Conservation (phyloP, 2,113 vertebrate species). For the Prunella fulvescens region DNA sequence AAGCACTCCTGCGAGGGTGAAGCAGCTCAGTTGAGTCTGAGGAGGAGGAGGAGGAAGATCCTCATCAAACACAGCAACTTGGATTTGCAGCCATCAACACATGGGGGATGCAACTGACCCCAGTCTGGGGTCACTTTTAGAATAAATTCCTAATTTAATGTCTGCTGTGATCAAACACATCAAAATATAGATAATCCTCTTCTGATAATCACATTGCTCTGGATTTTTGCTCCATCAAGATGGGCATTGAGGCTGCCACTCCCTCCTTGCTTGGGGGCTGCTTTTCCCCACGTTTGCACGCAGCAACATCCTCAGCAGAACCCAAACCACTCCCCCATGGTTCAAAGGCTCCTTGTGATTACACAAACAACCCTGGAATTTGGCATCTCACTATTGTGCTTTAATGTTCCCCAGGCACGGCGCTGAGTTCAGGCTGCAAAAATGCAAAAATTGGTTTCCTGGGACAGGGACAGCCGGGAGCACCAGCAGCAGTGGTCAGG, state of each 20-base stretch:
- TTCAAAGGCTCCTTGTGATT: constrained; percentile 49
- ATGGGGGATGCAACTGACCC: accelerated
- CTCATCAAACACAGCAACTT: background rate
- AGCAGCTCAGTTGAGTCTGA: background rate
- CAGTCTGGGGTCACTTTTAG: background rate
- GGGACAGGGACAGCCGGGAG: background rate
- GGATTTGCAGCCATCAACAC: background rate
- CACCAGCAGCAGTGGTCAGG: background rate
- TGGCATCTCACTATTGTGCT: background rate
- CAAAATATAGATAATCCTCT: background rate
- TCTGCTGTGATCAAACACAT: background rate
- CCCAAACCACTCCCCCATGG: background rate
- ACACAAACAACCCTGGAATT: constrained; percentile 37
- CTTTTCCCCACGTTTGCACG: accelerated
- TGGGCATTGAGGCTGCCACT: accelerated
- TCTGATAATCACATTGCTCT: background rate
- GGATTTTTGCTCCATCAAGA: background rate
- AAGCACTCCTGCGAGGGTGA: accelerated
- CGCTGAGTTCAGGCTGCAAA: constrained; percentile 1
- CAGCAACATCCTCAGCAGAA: background rate
- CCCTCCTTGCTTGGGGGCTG: background rate
- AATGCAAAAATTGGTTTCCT: background rate
- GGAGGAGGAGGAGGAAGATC: background rate
- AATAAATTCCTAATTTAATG: background rate
- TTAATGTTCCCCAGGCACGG: background rate